Evolutionary conservation across 2,113 vertebrate genomes (phyloP).

Genomic region (Alethe castanea): DNA sequence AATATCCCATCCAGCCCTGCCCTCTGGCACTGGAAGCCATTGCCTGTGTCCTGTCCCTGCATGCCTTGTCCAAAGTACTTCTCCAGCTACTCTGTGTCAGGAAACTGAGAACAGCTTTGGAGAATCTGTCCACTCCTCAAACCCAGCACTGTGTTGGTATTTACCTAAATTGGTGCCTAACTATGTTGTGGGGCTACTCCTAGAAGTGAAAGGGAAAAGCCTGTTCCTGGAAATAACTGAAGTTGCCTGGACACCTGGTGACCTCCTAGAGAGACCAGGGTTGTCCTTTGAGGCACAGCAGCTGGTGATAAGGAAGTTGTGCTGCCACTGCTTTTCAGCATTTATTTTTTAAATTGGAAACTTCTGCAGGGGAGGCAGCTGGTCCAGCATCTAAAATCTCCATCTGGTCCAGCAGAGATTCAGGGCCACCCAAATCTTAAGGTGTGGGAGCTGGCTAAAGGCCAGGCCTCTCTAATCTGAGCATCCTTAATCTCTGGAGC

Average conservation of each 20-base stretch:
- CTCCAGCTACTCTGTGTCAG: accelerated
- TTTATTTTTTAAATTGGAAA: accelerated
- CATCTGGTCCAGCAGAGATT: neutral
- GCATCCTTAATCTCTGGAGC: neutral
- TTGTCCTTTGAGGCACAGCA: neutral
- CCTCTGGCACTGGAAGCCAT: neutral
- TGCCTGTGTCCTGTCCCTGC: accelerated
- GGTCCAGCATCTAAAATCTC: neutral
- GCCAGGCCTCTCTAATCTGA: neutral
- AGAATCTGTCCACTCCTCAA: neutral
- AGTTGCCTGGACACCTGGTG: neutral
- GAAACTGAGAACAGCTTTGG: neutral
- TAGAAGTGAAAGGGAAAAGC: neutral
- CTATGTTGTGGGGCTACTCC: neutral
- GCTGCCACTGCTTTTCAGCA: neutral
- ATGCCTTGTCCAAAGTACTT: neutral
- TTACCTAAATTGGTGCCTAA: neutral
- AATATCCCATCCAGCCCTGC: accelerated
- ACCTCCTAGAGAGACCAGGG: neutral
- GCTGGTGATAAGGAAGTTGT: neutral
- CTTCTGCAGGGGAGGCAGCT: neutral
- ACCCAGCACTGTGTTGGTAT: neutral
- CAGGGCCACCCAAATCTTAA: neutral
- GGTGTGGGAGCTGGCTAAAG: neutral
- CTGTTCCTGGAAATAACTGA: neutral